Conservation (phyloP, 2,888 invertebrate genomes). For the Meloe dianella region DNA sequence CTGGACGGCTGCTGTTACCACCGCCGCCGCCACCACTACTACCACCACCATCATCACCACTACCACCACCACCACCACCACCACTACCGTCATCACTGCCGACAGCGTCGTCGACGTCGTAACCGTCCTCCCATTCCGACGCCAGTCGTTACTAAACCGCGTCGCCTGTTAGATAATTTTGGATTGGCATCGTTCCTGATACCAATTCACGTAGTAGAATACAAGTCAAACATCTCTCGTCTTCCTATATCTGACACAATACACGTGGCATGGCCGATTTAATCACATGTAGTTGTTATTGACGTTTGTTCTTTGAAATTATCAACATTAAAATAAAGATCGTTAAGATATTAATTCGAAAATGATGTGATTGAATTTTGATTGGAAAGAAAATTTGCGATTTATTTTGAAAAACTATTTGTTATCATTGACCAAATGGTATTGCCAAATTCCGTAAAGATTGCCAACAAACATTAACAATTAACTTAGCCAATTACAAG, state of each 20-base stretch:
- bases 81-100: neutral
- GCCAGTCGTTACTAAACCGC: conserved; percentile 55
- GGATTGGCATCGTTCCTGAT: conserved; percentile 42
- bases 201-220: neutral
- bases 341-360: neutral
- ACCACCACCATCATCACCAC: neutral
- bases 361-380: neutral
- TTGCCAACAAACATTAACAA: neutral
- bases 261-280: neutral
- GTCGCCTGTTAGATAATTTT: conserved; percentile 50
- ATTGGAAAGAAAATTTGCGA: neutral
- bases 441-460: neutral
- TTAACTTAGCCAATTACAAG: neutral
- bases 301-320: no score
- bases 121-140: conserved; percentile 42
- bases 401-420: neutral
- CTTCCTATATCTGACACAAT: neutral
- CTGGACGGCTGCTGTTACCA: conserved; percentile 56
- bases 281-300: neutral
- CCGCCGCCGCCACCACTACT: conserved; percentile 29
- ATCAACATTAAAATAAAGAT: neutral
- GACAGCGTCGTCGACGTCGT: conserved; percentile 40
- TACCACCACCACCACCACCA: neutral
- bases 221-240: neutral
- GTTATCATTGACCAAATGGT: neutral